Base-by-base conservation (phyloP, 1,140 invertebrate species). In the Drosophila burlai region DNA sequence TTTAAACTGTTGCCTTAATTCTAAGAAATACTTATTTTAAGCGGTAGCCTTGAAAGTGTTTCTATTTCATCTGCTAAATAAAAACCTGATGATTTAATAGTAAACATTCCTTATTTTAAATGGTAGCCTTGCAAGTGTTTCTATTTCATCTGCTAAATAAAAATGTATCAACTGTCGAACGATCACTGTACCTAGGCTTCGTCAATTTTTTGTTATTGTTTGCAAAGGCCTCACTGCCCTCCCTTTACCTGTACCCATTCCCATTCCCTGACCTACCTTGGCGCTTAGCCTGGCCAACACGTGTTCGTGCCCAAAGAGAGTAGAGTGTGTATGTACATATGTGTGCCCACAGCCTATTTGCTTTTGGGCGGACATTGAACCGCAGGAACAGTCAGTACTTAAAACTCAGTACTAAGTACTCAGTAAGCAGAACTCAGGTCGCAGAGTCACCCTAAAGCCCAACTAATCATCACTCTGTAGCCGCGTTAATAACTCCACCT, bases 401-500 rank as follows among this genome's bases (percentile, higher is more conserved):
- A 21, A 13, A 36, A 21, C 31, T 36, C 26, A 13, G 49, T 18
- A 31, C 16, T 31, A 8, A 55, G 52, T 16, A 34, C n/a, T 34
- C n/a, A 18, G n/a, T 21, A 34, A 4, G 15, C 21, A 59, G 64
- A 31, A 40, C 74, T 34, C 15, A 15, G 34, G 24, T 24, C 15
- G 18, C 15, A 55, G 11, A 47, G 40, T 46, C 71, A 38, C 34
- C 42, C 49, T 31, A 31, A 16, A 50, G n/a, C 6, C 54, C 69
- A 83, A 86, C 83, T 86, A 86, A 86, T 86, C 83, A 83, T 89
- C 85, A 81, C 84, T 84, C 83, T 87, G 81, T 77, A 84, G 80
- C 80, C 68, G 54, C 84, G 73, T 83, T 89, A 87, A 87, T 87
- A 81, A 84, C 83, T 86, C 71, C 71, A 74, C 63, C 81, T 76